These are phyloP conservation scores for Lepidochrysops patricia DNA, from an alignment of 2,888 invertebrate genomes.

Conservation along the genomic window DNA sequence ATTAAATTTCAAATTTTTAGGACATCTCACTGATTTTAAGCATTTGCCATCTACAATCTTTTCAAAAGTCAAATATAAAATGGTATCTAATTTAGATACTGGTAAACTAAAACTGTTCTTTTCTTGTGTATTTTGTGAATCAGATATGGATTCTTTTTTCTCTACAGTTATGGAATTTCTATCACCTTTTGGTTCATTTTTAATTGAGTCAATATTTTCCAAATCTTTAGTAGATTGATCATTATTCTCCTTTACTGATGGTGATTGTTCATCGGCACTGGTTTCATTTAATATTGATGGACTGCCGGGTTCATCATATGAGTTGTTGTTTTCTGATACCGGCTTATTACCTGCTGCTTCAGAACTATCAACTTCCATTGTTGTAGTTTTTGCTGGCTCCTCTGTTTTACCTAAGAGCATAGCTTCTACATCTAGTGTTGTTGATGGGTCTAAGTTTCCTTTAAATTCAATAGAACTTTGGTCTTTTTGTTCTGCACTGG, in stretches of 20 bases:
- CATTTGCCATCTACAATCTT: conserved; percentile 47
- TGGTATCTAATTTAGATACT: conserved; percentile 25
- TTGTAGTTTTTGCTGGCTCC: conserved; percentile 31
- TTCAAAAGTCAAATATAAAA: conserved; percentile 59
- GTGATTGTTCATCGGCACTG: conserved; percentile 53
- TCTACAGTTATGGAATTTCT: not conserved
- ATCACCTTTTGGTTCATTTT: not conserved
- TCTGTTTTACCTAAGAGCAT: conserved; percentile 55
- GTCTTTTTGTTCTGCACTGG: conserved; percentile 40
- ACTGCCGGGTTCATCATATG: conserved; percentile 45
- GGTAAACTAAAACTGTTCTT: conserved; percentile 25
- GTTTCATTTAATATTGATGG: conserved; percentile 63
- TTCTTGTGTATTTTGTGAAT: conserved; percentile 14
- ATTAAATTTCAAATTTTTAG: conserved; percentile 58
- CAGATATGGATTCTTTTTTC: conserved; percentile 8
- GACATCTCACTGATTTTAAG: conserved; percentile 55
- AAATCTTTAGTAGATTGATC: not conserved
- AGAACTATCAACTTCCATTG: conserved; percentile 48
- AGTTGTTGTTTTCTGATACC: not conserved
- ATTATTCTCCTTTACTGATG: conserved; percentile 15
- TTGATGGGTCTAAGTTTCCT: conserved; percentile 48
- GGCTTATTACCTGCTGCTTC: conserved; percentile 30
- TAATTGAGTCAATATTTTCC: not conserved
- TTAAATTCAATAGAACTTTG: conserved; percentile 42
- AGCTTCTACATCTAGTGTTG: conserved; percentile 52